Percentiles rank a stretch among this genome's conserved stretches.
phyloP scores from a whole-genome alignment of 2,113 vertebrate genomes.

The Dasyurus viverrinus region DNA sequence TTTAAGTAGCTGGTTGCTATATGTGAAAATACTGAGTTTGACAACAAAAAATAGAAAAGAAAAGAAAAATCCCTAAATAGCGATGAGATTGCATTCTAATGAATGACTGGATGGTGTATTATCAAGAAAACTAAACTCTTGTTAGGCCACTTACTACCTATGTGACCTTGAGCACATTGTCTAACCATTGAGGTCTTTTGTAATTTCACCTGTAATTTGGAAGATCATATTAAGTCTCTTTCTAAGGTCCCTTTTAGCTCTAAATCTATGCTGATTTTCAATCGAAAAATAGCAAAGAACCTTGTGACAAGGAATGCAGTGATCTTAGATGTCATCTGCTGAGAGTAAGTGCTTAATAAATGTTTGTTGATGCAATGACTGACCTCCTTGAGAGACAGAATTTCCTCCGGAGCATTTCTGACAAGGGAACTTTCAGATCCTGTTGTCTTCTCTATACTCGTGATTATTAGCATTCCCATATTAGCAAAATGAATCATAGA shows the following conservation, averaged over 20 bases:
- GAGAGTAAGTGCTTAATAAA: neutral
- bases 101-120: neutral
- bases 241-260: neutral
- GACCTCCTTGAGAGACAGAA: neutral
- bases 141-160: neutral
- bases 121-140: neutral
- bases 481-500: neutral
- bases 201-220: conserved; percentile 24
- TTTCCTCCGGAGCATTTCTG: neutral
- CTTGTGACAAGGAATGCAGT: neutral
- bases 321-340: neutral
- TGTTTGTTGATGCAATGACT: neutral
- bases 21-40: neutral
- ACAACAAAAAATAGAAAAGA: neutral
- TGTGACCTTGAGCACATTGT: neutral
- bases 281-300: neutral
- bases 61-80: neutral
- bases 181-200: neutral
- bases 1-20: neutral
- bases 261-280: neutral
- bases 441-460: neutral
- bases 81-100: neutral
- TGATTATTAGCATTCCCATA: conserved; percentile 14
- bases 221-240: neutral
- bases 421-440: neutral